A percentile compares a stretch with the other conserved stretches of the same genome.
Evolutionary conservation across 2,113 vertebrate genomes (phyloP).

Genomic region (Jaculus jaculus): DNA sequence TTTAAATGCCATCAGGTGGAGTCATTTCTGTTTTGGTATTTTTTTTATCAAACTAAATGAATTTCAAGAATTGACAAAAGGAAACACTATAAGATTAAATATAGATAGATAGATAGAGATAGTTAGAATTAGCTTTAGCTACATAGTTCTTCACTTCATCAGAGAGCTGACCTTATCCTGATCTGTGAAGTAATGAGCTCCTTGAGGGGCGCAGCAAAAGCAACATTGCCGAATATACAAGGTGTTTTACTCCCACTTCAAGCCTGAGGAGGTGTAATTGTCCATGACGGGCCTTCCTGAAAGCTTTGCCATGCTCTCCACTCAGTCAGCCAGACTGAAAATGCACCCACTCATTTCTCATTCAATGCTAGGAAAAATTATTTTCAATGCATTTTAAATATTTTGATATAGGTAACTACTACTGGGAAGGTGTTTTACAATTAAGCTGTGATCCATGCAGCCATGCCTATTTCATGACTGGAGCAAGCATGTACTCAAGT

Average conservation of each 20-base stretch:
- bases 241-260: neutral
- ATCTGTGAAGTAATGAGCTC: neutral
- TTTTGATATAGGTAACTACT: neutral
- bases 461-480: neutral
- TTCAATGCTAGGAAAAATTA: neutral
- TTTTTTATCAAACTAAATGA: neutral
- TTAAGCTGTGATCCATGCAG: constrained; percentile 2
- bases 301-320: neutral
- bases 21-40: neutral
- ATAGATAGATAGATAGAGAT: too few relatives aligned
- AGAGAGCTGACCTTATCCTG: neutral
- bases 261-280: neutral
- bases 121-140: neutral
- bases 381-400: neutral
- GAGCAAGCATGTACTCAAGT: neutral
- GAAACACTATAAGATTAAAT: neutral
- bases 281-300: neutral
- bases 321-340: neutral
- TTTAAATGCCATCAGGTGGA: neutral
- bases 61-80: neutral
- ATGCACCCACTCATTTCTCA: neutral
- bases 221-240: neutral
- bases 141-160: neutral
- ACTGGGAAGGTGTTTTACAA: neutral
- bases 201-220: neutral